Evolutionary conservation across 2,888 invertebrate genomes (phyloP).

Genomic region (Thysanoteuthis rhombus): DNA sequence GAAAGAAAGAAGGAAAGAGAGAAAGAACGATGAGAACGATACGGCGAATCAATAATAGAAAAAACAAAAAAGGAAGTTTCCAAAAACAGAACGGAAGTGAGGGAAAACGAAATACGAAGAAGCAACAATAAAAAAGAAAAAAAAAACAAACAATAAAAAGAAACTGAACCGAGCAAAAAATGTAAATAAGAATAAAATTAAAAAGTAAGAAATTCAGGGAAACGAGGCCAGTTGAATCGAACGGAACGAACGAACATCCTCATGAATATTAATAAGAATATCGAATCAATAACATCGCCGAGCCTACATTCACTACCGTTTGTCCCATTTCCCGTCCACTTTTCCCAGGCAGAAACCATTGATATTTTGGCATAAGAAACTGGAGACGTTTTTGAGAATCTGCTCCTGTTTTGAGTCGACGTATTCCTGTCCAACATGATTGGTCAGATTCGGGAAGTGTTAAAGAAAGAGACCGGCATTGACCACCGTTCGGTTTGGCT

Average conservation of each 20-base stretch:
- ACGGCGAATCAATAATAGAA: neutral
- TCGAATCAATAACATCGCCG: neutral
- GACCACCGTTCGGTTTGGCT: neutral
- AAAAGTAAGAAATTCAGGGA: neutral
- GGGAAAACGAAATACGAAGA: neutral
- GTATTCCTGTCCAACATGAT: neutral
- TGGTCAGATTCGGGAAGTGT: neutral
- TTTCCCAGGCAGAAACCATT: neutral
- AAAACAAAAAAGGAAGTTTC: neutral
- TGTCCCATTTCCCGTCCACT: neutral
- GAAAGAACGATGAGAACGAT: neutral
- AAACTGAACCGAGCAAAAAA: neutral
- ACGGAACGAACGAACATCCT: neutral
- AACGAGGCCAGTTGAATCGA: neutral
- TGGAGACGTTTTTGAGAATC: neutral
- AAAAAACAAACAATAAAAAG: neutral
- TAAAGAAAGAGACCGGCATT: neutral
- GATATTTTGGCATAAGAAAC: neutral
- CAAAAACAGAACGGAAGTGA: too few relatives aligned
- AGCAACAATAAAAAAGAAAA: neutral
- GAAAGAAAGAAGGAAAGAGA: neutral
- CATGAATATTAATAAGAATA: neutral
- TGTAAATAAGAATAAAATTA: neutral
- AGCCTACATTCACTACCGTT: neutral
- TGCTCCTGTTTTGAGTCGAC: neutral